Evolutionary conservation across 2,888 invertebrate species (phyloP).

Genomic region (Heliconius erato): DNA sequence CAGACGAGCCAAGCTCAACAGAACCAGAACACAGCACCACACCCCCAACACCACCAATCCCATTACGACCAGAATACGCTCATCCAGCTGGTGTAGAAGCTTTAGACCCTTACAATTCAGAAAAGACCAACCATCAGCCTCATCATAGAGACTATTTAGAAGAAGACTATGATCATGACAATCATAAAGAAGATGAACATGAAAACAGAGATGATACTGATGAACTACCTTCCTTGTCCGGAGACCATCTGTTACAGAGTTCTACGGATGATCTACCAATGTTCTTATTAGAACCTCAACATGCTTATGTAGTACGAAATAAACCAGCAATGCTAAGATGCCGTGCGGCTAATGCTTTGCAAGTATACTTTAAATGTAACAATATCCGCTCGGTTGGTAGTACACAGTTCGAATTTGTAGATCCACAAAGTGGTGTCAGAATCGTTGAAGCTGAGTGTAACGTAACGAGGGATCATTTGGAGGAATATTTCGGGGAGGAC

Average conservation of each 20-base stretch:
- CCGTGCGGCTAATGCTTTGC: constrained; percentile 94
- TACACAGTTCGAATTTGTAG: constrained; percentile 93
- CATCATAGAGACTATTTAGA: constrained; percentile 79
- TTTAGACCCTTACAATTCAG: constrained; percentile 81
- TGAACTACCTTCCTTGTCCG: constrained; percentile 79
- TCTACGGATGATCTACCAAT: constrained; percentile 92
- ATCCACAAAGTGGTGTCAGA: constrained; percentile 95
- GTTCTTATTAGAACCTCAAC: constrained; percentile 94
- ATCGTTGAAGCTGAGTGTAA: constrained; percentile 95
- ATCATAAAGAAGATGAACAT: constrained; percentile 79
- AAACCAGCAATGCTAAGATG: constrained; percentile 96
- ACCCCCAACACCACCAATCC: constrained; percentile 72
- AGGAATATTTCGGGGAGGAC: constrained; percentile 96
- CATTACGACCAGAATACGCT: constrained; percentile 79
- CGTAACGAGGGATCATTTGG: constrained; percentile 95
- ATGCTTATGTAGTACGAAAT: constrained; percentile 95
- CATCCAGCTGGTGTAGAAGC: constrained; percentile 82
- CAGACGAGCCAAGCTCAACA: constrained; percentile 75
- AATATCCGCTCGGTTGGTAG: constrained; percentile 89
- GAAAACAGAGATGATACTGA: constrained; percentile 82
- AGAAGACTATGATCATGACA: constrained; percentile 82
- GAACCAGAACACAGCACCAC: constrained; percentile 71
- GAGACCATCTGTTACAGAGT: constrained; percentile 80
- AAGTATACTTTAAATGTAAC: constrained; percentile 96
- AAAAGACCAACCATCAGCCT: constrained; percentile 72